Base-by-base conservation (phyloP, 2,888 invertebrate genomes). In the Atrina japonica region DNA sequence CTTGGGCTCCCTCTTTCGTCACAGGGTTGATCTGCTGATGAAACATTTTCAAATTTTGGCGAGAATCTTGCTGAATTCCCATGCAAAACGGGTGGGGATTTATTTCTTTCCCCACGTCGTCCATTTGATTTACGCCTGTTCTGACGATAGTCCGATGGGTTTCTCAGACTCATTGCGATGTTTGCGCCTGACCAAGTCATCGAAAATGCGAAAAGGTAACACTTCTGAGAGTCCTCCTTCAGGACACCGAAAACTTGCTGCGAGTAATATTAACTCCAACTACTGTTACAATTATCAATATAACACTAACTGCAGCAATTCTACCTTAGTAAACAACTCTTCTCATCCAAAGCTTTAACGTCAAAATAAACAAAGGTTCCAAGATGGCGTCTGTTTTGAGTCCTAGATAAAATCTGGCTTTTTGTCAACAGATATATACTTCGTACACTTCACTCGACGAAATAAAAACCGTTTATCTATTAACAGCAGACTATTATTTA, bases 301-400 rank as follows among this genome's bases (percentile, higher is more conserved):
- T n/a, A n/a, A n/a, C n/a, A n/a, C n/a, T n/a, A n/a, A n/a, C n/a
- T n/a, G n/a, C n/a, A n/a, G n/a, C n/a, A n/a, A n/a, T n/a, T n/a
- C n/a, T n/a, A n/a, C n/a, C n/a, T n/a, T n/a, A n/a, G n/a, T n/a
- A n/a, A n/a, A n/a, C n/a, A n/a, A n/a, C n/a, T n/a, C n/a, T n/a
- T n/a, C n/a, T n/a, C n/a, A n/a, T n/a, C n/a, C n/a, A n/a, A n/a
- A n/a, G n/a, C n/a, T n/a, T n/a, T n/a, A n/a, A 7, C 35, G 35
- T 40, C 40, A 21, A 40, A 40, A 40, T 56, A 56, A 56, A 56
- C 56, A 56, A 56, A 56, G 56, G 35, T 56, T 56, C 41, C 63
- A 64, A 64, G 50, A 64, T 64, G 63, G 63, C 63, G 63, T 35
- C 35, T 35, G 35, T 35, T 35, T 35, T 35, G 35, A 35, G 11